Evolutionary conservation across 2,113 vertebrate genomes (phyloP).

Genomic region (Ariopsis seemanni): DNA sequence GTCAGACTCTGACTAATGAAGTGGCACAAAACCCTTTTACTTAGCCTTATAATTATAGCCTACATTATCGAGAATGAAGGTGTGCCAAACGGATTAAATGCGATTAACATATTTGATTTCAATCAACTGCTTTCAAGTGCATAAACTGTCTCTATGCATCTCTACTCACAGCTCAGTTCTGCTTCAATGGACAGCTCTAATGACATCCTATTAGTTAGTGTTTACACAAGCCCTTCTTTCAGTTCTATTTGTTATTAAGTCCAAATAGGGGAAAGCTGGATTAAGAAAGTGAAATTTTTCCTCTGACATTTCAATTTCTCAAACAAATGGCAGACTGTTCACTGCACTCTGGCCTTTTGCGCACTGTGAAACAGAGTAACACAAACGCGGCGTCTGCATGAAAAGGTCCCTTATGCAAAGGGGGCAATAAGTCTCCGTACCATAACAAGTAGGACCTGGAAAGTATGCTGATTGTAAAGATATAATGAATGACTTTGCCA

Average conservation of each 20-base stretch:
- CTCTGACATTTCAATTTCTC: slow-evolving; percentile 67
- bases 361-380: slow-evolving; percentile 73
- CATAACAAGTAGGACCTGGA: slow-evolving; percentile 68
- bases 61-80: background rate
- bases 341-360: slow-evolving; percentile 41
- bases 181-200: slow-evolving; percentile 4
- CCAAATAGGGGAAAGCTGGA: slow-evolving; percentile 50
- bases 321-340: slow-evolving; percentile 76
- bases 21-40: background rate
- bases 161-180: background rate
- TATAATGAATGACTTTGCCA: slow-evolving; percentile 61
- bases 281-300: slow-evolving; percentile 66
- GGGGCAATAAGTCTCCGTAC: slow-evolving; percentile 72
- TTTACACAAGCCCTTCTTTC: slow-evolving; percentile 15
- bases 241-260: slow-evolving; percentile 47
- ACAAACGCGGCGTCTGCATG: slow-evolving; percentile 78
- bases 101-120: background rate
- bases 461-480: slow-evolving; percentile 69
- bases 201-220: background rate
- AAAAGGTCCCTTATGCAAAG: slow-evolving; percentile 74
- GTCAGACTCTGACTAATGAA: background rate
- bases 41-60: background rate
- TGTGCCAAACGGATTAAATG: background rate
- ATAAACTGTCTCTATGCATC: background rate
- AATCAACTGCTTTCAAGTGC: background rate